Conservation (phyloP, 2,888 invertebrate genomes). For the Eupithecia tripunctaria region DNA sequence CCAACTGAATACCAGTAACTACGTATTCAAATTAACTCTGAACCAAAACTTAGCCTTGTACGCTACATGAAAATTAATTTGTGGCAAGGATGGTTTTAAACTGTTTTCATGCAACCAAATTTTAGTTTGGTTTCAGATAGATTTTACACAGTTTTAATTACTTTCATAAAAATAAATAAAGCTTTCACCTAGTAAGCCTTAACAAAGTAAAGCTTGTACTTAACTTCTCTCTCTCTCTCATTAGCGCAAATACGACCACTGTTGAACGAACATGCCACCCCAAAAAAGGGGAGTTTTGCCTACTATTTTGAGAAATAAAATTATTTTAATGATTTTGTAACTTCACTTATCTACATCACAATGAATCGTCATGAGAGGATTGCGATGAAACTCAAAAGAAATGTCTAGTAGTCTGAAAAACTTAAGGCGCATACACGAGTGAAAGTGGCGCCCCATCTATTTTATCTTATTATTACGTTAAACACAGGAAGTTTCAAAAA, state of each 20-base stretch:
- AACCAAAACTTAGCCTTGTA: constrained; percentile 20
- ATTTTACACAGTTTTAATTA: constrained; percentile 2
- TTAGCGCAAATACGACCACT: not conserved
- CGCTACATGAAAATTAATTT: constrained; percentile 27
- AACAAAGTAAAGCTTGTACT: not conserved
- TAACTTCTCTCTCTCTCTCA: not conserved
- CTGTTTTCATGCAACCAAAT: constrained; percentile 12
- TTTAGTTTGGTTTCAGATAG: constrained; percentile 10
- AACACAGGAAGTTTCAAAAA: too few species aligned
- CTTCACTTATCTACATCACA: not conserved
- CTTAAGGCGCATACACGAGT: too few species aligned
- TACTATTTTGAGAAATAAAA: too few species aligned
- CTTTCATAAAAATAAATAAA: not conserved
- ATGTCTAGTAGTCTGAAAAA: not conserved
- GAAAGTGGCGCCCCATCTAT: too few species aligned
- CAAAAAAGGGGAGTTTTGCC: too few species aligned
- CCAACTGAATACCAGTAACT: constrained; percentile 17
- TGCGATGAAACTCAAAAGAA: not conserved
- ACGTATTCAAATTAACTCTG: constrained; percentile 23
- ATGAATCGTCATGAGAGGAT: not conserved
- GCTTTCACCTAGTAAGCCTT: not conserved
- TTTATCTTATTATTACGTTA: too few species aligned
- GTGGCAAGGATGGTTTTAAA: constrained; percentile 24
- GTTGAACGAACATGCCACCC: too few species aligned
- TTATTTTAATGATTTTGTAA: not conserved